Evolutionary conservation across 2,797 vertebrate genomes (phyloP).

Genomic region (Chiloscyllium punctatum): DNA sequence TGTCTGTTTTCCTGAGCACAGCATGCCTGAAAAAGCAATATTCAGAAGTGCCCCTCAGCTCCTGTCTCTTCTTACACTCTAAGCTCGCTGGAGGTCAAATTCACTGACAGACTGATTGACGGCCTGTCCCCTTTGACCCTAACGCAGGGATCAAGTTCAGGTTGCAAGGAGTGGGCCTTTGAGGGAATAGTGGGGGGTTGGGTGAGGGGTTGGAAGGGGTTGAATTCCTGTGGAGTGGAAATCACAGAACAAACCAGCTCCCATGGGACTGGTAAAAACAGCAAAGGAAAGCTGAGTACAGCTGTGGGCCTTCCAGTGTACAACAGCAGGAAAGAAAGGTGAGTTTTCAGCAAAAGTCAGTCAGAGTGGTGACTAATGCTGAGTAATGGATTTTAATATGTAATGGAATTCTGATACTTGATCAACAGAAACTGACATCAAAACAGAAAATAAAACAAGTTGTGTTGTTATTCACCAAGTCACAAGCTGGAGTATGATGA

Average conservation of each 20-base stretch:
- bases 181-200: not conserved
- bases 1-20: slow-evolving; percentile 8
- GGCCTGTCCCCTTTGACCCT: slow-evolving; percentile 28
- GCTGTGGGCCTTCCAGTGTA: not conserved
- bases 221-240: not conserved
- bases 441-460: not conserved
- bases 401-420: not conserved
- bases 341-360: not conserved
- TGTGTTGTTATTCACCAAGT: not conserved
- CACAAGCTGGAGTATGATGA: not conserved
- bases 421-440: not conserved
- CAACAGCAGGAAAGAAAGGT: not conserved
- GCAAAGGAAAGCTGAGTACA: not conserved
- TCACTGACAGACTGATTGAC: slow-evolving; percentile 15
- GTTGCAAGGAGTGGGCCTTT: not conserved
- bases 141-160: slow-evolving; percentile 25
- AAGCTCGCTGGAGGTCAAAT: not conserved
- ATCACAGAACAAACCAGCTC: not conserved
- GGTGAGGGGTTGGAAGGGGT: not conserved
- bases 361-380: not conserved
- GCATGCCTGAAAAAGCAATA: not conserved
- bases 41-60: not conserved
- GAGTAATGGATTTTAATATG: not conserved
- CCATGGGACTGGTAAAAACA: not conserved
- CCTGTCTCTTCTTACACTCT: not conserved